Conservation (phyloP, 2,888 invertebrate species). For the Nomada flava region DNA sequence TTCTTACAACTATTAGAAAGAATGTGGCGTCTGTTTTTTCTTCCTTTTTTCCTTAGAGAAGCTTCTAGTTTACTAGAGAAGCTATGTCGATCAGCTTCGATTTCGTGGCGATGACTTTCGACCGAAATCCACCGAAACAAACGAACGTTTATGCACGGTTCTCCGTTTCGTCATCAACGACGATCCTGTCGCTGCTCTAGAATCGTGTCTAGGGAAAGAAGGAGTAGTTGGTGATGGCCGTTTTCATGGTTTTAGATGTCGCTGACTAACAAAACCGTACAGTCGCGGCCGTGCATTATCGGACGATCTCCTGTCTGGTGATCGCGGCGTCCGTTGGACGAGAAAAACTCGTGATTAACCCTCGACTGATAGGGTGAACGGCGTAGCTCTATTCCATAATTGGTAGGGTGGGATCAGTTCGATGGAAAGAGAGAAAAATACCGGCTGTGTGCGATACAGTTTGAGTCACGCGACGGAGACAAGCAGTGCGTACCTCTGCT, state of each 20-base stretch:
- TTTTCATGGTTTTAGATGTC: constrained; percentile 41
- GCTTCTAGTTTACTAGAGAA: constrained; percentile 3
- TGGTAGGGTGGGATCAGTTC: constrained; percentile 25
- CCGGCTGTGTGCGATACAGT: constrained; percentile 15
- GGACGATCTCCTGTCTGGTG: constrained; percentile 22
- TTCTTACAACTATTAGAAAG: background rate
- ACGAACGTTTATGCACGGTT: constrained; percentile 1
- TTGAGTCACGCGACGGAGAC: constrained; percentile 27
- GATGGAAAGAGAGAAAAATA: constrained; percentile 14
- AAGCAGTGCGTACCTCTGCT: constrained; percentile 9
- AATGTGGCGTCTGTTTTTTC: background rate
- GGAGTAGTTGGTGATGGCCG: constrained; percentile 55
- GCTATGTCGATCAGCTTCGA: constrained; percentile 3
- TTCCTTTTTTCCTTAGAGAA: background rate
- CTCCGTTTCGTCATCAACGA: constrained; percentile 2
- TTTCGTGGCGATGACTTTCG: constrained; percentile 61
- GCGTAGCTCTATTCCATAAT: constrained; percentile 10
- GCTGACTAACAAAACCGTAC: constrained; percentile 23
- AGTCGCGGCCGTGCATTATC: constrained; percentile 11
- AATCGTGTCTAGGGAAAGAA: constrained; percentile 24
- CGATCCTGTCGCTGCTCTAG: constrained; percentile 14
- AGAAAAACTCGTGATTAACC: constrained; percentile 41
- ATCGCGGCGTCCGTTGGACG: constrained; percentile 18
- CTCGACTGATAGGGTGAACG: constrained; percentile 30
- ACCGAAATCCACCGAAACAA: constrained; percentile 33